A percentile compares a stretch with the other conserved stretches of the same genome.
Evolutionary conservation across 1,140 invertebrate genomes (phyloP).

Genomic region (Anastrepha obliqua): DNA sequence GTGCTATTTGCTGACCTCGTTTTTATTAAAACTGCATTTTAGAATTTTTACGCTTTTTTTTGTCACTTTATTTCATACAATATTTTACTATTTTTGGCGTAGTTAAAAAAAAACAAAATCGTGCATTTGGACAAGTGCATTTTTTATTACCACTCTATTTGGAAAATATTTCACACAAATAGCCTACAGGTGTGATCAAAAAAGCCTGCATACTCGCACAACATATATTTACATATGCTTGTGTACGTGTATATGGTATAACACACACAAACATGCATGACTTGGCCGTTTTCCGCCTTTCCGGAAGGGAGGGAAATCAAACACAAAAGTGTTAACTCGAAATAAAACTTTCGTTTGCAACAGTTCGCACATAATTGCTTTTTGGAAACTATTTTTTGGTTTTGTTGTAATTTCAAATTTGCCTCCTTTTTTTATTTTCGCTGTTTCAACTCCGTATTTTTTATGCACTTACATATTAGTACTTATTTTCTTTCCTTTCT

Average conservation of each 20-base stretch:
- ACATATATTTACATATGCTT: background rate
- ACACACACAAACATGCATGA: background rate
- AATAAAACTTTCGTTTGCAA: slow-evolving; percentile 50
- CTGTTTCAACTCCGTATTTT: no score
- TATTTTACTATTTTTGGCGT: background rate
- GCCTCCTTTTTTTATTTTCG: no score
- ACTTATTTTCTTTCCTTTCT: slow-evolving; percentile 9
- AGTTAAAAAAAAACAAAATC: background rate
- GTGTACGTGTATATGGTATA: no score
- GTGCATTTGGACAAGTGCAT: slow-evolving; percentile 41
- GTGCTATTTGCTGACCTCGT: slow-evolving; percentile 31
- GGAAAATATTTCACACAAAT: slow-evolving; percentile 38
- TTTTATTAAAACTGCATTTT: slow-evolving; percentile 49
- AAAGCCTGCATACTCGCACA: background rate
- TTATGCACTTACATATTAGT: background rate
- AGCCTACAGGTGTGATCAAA: slow-evolving; percentile 40
- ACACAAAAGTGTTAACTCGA: slow-evolving; percentile 51
- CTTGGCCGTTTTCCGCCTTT: background rate
- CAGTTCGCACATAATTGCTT: slow-evolving; percentile 46
- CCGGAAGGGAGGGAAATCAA: background rate
- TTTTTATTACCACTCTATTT: slow-evolving; percentile 48
- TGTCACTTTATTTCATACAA: slow-evolving; percentile 3
- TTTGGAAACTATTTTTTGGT: slow-evolving; percentile 10
- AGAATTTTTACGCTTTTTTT: background rate
- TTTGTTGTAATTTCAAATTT: no score